Evolutionary conservation across 1,140 invertebrate species (phyloP).

Genomic region (Muscidifurax raptorellus): DNA sequence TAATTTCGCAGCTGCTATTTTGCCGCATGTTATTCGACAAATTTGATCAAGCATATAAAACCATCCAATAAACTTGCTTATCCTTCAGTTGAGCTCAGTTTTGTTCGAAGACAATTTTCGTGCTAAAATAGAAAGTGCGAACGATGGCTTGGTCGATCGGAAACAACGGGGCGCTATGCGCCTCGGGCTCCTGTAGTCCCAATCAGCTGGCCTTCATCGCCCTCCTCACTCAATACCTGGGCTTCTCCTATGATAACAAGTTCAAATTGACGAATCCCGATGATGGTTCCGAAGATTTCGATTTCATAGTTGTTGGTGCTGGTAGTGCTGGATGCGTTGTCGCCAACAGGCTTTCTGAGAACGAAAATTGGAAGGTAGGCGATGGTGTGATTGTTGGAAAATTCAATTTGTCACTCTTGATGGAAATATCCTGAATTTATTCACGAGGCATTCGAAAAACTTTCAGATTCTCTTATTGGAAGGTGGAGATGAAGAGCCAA

Average conservation of each 20-base stretch:
- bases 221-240: not conserved
- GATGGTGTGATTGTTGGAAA: not conserved
- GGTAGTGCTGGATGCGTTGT: conserved; percentile 27
- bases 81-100: not conserved
- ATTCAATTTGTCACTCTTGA: not conserved
- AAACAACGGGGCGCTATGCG: not conserved
- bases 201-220: not conserved
- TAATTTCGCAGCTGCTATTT: not conserved
- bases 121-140: not conserved
- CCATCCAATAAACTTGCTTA: not conserved
- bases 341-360: conserved; percentile 1
- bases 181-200: not conserved
- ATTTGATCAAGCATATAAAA: not conserved
- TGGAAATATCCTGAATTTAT: no score
- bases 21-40: not conserved
- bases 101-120: not conserved
- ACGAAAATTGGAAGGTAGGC: conserved; percentile 1
- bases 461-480: conserved; percentile 36
- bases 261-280: not conserved
- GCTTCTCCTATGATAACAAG: not conserved
- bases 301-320: not conserved
- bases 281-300: not conserved
- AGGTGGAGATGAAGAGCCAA: conserved; percentile 42
- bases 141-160: not conserved
- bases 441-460: not conserved